Conservation (phyloP, 2,797 vertebrate genomes). For the Scolopax rusticola region DNA sequence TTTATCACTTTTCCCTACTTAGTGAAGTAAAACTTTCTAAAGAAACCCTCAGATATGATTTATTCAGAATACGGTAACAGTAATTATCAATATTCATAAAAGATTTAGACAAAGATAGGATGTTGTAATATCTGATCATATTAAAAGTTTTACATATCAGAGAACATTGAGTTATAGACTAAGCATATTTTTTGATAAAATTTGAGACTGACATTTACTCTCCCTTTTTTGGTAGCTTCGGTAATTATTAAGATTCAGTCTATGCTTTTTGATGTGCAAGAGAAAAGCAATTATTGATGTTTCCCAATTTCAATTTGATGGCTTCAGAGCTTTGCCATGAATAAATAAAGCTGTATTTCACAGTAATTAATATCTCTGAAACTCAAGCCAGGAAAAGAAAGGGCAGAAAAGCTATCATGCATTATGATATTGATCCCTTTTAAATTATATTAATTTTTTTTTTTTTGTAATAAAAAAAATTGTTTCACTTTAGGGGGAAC, state of each 20-base stretch:
- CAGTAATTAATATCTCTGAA: conserved; percentile 25
- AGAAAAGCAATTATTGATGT: conserved; percentile 33
- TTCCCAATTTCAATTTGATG: conserved; percentile 30
- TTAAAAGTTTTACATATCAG: conserved; percentile 49
- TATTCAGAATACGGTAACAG: background rate
- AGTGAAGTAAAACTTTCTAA: background rate
- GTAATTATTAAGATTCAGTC: background rate
- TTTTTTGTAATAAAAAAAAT: background rate
- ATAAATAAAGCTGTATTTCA: conserved; percentile 45
- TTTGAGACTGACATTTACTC: conserved; percentile 26
- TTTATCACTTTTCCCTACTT: background rate
- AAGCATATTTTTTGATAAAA: conserved; percentile 13
- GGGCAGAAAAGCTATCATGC: background rate
- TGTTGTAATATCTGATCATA: background rate
- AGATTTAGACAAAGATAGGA: conserved; percentile 28
- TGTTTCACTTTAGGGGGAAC: conserved; percentile 85
- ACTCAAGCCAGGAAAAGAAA: background rate
- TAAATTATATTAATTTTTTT: background rate
- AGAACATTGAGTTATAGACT: background rate
- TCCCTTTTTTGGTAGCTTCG: background rate
- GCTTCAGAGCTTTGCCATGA: conserved; percentile 2
- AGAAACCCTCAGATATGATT: background rate
- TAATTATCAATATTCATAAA: conserved; percentile 26
- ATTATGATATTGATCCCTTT: background rate
- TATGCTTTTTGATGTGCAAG: background rate